Percentiles rank a stretch among this genome's conserved stretches.
Evolutionary conservation across 2,797 vertebrate species (phyloP).

Genomic region (Pteropus rufus): DNA sequence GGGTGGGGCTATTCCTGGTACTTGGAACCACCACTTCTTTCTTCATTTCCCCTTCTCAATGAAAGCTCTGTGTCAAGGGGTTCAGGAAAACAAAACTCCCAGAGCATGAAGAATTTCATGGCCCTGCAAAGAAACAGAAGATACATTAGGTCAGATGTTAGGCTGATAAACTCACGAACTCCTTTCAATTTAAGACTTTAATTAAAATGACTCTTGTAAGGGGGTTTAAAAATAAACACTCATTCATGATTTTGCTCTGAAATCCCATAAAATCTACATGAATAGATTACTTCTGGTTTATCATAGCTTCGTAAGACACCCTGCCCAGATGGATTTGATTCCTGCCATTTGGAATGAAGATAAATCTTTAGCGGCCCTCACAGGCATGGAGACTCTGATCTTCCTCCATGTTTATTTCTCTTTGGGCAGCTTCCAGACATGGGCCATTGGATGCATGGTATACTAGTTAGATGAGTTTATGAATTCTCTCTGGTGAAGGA

Average conservation of each 20-base stretch:
- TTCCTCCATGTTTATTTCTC: conserved; percentile 39
- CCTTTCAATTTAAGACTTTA: conserved; percentile 58
- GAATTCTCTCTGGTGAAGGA: conserved; percentile 33
- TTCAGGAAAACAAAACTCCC: conserved; percentile 51
- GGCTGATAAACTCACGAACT: conserved; percentile 34
- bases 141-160: conserved; percentile 44
- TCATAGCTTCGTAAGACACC: background rate
- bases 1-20: background rate
- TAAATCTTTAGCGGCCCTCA: conserved; percentile 34
- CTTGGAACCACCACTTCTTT: background rate
- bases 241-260: conserved; percentile 37
- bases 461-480: background rate
- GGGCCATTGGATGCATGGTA: background rate
- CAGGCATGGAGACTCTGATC: conserved; percentile 11
- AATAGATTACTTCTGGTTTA: conserved; percentile 18
- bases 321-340: conserved; percentile 48
- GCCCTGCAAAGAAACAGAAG: conserved; percentile 63
- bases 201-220: conserved; percentile 54
- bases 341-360: conserved; percentile 49
- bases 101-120: conserved; percentile 56
- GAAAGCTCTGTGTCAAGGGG: conserved; percentile 46
- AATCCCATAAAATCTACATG: conserved; percentile 29
- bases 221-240: conserved; percentile 60
- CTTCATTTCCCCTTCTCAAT: conserved; percentile 42
- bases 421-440: conserved; percentile 26